phyloP scores from a whole-genome alignment of 2,888 invertebrate species.

The Lingula anatina region DNA sequence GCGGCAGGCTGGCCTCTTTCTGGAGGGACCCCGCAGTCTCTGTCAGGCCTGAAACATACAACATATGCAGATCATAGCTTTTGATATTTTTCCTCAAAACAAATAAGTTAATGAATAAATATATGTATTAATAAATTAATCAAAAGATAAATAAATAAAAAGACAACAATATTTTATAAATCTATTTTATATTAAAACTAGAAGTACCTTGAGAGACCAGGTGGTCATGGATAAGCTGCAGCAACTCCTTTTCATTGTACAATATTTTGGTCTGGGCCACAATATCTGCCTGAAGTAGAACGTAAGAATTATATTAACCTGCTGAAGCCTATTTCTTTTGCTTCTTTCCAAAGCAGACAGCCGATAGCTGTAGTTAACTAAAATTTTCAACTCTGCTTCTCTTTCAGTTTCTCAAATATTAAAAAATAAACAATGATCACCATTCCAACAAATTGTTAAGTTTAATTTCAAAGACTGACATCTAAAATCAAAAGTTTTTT shows the following conservation, averaged over 20 bases:
- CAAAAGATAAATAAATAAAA: neutral
- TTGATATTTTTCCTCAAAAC: neutral
- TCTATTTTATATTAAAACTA: neutral
- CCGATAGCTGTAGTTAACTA: too few species aligned
- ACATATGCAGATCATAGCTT: neutral
- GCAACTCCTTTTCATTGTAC: constrained; percentile 87
- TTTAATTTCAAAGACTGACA: too few species aligned
- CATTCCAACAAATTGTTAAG: too few species aligned
- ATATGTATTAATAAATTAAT: neutral
- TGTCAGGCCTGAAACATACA: constrained; percentile 25
- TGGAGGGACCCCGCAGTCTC: constrained; percentile 71
- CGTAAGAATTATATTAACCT: too few species aligned
- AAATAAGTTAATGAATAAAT: neutral
- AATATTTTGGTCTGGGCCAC: constrained; percentile 94
- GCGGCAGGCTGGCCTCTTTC: constrained; percentile 63
- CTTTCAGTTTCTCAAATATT: too few species aligned
- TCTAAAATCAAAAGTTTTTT: too few species aligned
- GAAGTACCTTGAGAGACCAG: constrained; percentile 66
- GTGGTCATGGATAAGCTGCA: constrained; percentile 87
- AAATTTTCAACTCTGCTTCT: too few species aligned
- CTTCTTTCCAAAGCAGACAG: too few species aligned
- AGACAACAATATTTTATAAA: neutral
- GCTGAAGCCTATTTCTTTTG: too few species aligned
- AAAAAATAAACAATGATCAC: too few species aligned
- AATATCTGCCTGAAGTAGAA: constrained; percentile 67